Conservation (phyloP, 2,888 invertebrate genomes). For the Zaprionus lineosus region DNA sequence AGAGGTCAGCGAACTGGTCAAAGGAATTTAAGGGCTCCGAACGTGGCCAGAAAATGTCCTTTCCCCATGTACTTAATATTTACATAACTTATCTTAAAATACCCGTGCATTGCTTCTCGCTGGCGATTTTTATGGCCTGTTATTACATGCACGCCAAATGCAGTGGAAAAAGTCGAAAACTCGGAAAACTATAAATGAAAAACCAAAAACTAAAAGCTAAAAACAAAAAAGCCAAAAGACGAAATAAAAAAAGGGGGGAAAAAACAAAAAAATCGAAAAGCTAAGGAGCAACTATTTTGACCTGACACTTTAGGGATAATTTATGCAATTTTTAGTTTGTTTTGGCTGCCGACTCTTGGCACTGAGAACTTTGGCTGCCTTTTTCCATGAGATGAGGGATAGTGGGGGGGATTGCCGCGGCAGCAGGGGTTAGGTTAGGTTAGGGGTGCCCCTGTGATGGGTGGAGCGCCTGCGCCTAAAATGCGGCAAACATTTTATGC, state of each 20-base stretch:
- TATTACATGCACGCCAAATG: conserved; percentile 57
- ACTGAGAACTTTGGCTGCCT: conserved; percentile 36
- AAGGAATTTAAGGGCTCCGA: neutral
- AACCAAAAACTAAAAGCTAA: no score
- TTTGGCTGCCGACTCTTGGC: conserved; percentile 34
- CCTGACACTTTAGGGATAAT: conserved; percentile 53
- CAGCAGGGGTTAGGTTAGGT: no score
- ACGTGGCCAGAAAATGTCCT: conserved; percentile 21
- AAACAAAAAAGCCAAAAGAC: no score
- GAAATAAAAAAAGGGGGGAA: neutral
- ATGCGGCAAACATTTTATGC: conserved; percentile 64
- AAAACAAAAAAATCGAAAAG: no score
- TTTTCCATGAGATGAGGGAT: neutral
- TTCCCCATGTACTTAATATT: conserved; percentile 22
- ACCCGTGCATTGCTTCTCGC: neutral
- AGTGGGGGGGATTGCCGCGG: no score
- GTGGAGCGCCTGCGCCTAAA: conserved; percentile 46
- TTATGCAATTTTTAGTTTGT: conserved; percentile 62
- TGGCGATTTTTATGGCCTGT: conserved; percentile 56
- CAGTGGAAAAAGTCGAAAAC: conserved; percentile 48
- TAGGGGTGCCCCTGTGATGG: no score
- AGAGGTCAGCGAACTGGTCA: conserved; percentile 36
- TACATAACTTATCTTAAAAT: conserved; percentile 42
- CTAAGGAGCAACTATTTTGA: neutral
- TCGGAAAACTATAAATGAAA: neutral